Conservation (phyloP, 2,888 invertebrate species). For the Rosalia funebris region DNA sequence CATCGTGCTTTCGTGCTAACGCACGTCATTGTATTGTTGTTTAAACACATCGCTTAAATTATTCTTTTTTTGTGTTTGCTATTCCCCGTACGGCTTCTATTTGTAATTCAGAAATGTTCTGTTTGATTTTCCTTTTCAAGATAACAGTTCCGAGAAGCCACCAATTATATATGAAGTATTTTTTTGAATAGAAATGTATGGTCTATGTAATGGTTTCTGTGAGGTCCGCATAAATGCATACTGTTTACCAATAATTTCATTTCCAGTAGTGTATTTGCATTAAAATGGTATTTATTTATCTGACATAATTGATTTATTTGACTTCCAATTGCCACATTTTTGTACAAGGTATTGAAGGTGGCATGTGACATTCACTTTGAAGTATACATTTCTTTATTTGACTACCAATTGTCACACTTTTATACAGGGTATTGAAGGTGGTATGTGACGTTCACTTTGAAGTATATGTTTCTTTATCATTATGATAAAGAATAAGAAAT, state of each 20-base stretch:
- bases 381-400: too few relatives aligned
- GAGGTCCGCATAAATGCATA: background rate
- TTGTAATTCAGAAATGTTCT: conserved; percentile 20
- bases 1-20: conserved; percentile 27
- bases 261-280: background rate
- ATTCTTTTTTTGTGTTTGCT: conserved; percentile 21
- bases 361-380: too few relatives aligned
- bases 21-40: conserved; percentile 25
- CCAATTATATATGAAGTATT: conserved; percentile 5
- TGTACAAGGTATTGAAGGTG: too few relatives aligned
- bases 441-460: too few relatives aligned
- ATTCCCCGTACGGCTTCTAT: conserved; percentile 15
- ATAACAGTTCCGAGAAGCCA: conserved; percentile 13
- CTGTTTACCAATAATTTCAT: background rate
- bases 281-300: background rate
- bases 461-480: too few relatives aligned
- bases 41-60: conserved; percentile 22
- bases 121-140: conserved; percentile 16
- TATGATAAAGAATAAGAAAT: too few relatives aligned
- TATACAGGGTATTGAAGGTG: too few relatives aligned
- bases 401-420: too few relatives aligned
- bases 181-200: background rate
- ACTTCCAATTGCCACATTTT: background rate
- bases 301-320: background rate
- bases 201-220: background rate